Evolutionary conservation across 2,797 vertebrate species (phyloP), one percentile per base, ranked within the genome.

Genomic region (Gambelia wislizenii): DNA sequence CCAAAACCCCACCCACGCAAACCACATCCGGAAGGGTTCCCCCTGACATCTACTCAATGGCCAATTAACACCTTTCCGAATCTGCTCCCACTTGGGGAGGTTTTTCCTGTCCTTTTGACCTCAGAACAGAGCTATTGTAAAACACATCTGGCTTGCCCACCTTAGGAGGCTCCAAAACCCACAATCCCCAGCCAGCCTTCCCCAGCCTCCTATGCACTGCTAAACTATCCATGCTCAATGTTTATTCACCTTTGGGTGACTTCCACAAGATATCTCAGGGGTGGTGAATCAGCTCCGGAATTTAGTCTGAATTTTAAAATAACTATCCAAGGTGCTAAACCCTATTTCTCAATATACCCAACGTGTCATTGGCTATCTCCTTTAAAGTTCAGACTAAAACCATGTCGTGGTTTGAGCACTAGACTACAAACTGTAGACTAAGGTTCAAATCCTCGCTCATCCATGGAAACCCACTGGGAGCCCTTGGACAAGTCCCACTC

Each of bases 51-150:
- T 86, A 1, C 36, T 52, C 72, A 54, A 6, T 52, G 86, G 22
- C 90, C 90, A 91, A 89, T 94, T 94, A 94, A 70, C 92, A 74
- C 88, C 89, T 94, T 87, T 27, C 89, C 91, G 88, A 94, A 86
- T 69, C 90, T 78, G 14, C 14, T 36, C 9, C 49, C 0, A 1
- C 27, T 3, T 47, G 9, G 39, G 22, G 36, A 3, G 22, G 0
- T 81, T 81, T 16, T 18, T 7, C 8, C n/a, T 12, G 36, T 27
- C 30, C 12, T 77, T 77, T 77, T 30, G 25, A 49, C 72, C 72
- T 10, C 39, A 3, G 9, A 10, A 2, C 18, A 4, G 33, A 67
- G 10, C 64, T 52, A 2, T 2, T 30, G 44, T 4, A 1, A 25
- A 49, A 77, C 20, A 14, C 75, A 33, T 6, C 4, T n/a, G n/a